Base-by-base conservation (phyloP, 1,140 invertebrate genomes). In the Cephus cinctus region DNA sequence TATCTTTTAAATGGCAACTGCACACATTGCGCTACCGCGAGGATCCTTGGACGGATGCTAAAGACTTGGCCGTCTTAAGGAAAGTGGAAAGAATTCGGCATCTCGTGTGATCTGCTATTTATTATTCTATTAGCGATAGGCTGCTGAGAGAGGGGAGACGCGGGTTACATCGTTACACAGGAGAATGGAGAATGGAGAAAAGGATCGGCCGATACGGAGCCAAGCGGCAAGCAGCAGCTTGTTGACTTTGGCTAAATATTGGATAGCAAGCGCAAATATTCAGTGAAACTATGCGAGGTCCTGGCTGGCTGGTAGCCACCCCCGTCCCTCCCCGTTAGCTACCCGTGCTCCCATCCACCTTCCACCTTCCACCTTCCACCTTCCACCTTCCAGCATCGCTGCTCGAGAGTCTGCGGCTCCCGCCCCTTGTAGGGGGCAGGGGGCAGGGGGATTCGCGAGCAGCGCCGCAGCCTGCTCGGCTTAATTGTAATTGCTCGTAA, bases 191-290 rank as follows among this genome's bases (percentile, higher is more conserved):
- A 51, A 56, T 51, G 47, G 53, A 60, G 57, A 61, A 63, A 67
- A 67, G 56, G 64, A 57, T 59, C 54, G 52, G 44, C 54, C 60
- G 63, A 65, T 65, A 65, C 59, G 47, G 54, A 58, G 60, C 47
- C 43, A 58, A 62, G 58, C 59, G 61, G 63, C 56, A n/a, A n/a
- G n/a, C n/a, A n/a, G n/a, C 61, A 56, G 56, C 65, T 64, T 71
- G 69, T 73, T 69, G 66, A 70, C 65, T 66, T 66, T 68, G 52
- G 52, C 59, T 70, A 70, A 73, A 73, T 73, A 73, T 71, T 71
- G 63, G 57, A 68, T 63, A 59, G 63, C 62, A 65, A 66, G 60
- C 25, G 68, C 64, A 73, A 73, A 73, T 71, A 70, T 70, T 67
- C 65, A 57, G 64, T 66, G 59, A 54, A 67, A 67, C 65, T 67